Evolutionary conservation across 2,888 invertebrate species (phyloP), one percentile per base, ranked within the genome.

Genomic region (Pasiphila rectangulata): DNA sequence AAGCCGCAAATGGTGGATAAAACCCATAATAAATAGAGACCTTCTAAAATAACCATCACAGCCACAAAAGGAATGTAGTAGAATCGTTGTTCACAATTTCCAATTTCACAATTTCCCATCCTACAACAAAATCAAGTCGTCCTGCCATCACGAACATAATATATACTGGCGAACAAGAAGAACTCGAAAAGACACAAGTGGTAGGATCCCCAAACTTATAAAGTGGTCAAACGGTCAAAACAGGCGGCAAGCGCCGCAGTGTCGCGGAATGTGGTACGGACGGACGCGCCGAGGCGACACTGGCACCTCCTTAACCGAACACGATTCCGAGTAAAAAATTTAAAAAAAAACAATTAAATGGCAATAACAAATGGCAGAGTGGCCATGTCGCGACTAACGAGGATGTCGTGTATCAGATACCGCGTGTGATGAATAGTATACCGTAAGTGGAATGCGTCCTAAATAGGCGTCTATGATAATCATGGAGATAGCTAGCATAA

Each of bases 191-290:
- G 27, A n/a, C 29, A 42, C 53, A 45, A 52, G 56, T 69, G 54
- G 68, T 71, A 67, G 56, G 66, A 59, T 55, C 61, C 43, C 20
- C 59, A 64, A 58, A 70, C 64, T 75, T 75, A 77, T 70, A 63
- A 72, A 69, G 71, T 72, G 76, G 72, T 73, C 74, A 73, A 70
- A 70, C 72, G 74, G 74, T 76, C 72, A 70, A 69, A 68, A 63
- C 59, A 54, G 43, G 56, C 64, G 60, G 76, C 71, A 61, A 72
- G 75, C 83, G 85, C 82, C 86, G 64, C 66, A 56, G 54, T 70
- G 83, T 70, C 85, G 85, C 69, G 84, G 85, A 85, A 85, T 85
- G 85, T 69, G 77, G 78, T 69, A 69, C 68, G 69, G 71, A 69
- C 68, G 69, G 71, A 69, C 72, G 72, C 72, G 71, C 61, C 69